Evolutionary conservation across 2,888 invertebrate species (phyloP), one percentile per base, ranked within the genome.

Genomic region (Ariolimax columbianus): DNA sequence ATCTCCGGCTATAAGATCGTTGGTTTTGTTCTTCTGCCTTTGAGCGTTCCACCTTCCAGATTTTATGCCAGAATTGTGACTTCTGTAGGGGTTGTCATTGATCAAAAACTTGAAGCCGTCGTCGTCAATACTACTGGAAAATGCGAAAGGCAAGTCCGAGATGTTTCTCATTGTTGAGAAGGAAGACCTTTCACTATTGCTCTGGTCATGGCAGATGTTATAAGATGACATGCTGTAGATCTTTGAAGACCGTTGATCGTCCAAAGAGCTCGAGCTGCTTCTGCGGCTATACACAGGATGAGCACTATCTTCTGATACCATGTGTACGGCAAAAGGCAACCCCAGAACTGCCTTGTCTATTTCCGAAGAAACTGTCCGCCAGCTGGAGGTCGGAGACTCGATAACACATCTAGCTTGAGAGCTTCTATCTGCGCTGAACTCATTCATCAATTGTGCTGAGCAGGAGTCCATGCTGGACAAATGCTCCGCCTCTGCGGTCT

Each of bases 111-210:
- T 81, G 38, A 40, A 70, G 26, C 36, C 26, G 23, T 26, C 30
- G 11, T 36, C 43, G 3, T 63, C 63, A 23, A 47, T 72, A 19
- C n/a, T 47, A 30, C 82, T 82, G 4, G 30, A 17, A 63, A 55
- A 75, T 26, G 73, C 75, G 75, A 72, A 82, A 0, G 82, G 82
- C 4, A 82, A 26, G 19, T 82, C 82, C 11, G 82, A 73, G 30
- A 82, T 82, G 33, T 73, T 75, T 59, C 63, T 55, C 82, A 82
- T 82, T 19, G 82, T 82, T 51, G 82, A 82, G 40, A 75, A 55
- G 0, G 82, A 73, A 1, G 82, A 82, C n/a, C 11, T 51, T 0
- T 75, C 51, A 17, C 51, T 33, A 2, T 75, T 51, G 75, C 75
- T 75, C 19, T 19, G 4, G 51, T 51, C 51, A 3, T 36, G 43